Base-by-base conservation (phyloP, 2,797 vertebrate species). In the Triplophysa yarkandensis region DNA sequence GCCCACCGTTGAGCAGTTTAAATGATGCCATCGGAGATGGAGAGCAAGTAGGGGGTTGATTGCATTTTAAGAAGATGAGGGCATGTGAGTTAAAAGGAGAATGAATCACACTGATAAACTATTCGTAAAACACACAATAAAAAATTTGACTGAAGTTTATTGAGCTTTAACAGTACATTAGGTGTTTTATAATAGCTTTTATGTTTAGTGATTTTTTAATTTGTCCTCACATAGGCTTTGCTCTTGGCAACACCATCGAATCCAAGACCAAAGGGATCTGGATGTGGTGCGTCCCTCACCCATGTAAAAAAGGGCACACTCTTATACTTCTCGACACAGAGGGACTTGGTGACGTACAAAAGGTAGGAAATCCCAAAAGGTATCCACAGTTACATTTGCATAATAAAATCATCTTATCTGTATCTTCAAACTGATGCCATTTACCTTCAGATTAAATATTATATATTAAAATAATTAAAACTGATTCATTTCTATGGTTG, bases 181-280 rank as follows among this genome's bases (percentile, higher is more conserved):
- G 8, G 16, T 2, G 1, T 16, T 43, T 4, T 4, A 43, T 14
- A 16, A 43, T 14, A 14, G 39, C 3, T 14, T 34, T 34, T 9
- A 6, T 34, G 32, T 39, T 39, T 9, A 14, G 11, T 5, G 46
- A 13, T 46, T 17, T 36, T 25, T 9, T 25, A 19, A 16, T 43
- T 65, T 44, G 30, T 7, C 39, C 9, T 39, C 4, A 11, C 13
- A 11, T 39, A 91, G 91, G 90, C 4, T 92, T 92, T 73, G 74
- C 83, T n/a, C 76, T 93, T 32, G 89, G 91, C 0, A 79, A 79
- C 27, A 90, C 88, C 0, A 72, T 92, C 21, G 80, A 87, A 68
- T 87, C 89, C 74, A 79, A 89, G 30, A 92, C 87, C 21, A 91
- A 89, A 71, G 89, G 90, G 0, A 89, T 92, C 81, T 91, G 89